These are phyloP conservation scores for Arnoldichthys spilopterus DNA, from an alignment of 2,797 vertebrate genomes.

Conservation along the genomic window DNA sequence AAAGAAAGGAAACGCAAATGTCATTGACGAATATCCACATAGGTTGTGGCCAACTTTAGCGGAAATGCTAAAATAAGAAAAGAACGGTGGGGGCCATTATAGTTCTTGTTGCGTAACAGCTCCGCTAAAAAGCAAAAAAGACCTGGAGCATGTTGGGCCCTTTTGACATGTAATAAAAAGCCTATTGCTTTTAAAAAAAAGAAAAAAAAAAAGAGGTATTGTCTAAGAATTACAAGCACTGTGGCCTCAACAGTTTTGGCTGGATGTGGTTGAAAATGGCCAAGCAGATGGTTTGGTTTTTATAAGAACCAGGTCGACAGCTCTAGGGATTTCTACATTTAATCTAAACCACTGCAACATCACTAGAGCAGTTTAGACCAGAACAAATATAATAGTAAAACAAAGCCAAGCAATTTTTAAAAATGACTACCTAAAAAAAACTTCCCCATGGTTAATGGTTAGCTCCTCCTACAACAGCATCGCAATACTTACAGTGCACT, in stretches of 20 bases:
- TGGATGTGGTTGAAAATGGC: background rate
- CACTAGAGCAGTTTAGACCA: no score
- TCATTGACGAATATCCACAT: constrained; percentile 6
- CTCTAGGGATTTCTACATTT: background rate
- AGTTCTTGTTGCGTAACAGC: background rate
- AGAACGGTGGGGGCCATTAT: background rate
- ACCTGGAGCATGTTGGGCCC: background rate
- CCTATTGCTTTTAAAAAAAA: background rate
- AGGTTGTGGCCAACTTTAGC: no score
- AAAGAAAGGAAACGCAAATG: background rate
- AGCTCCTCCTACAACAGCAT: no score
- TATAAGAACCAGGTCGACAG: background rate
- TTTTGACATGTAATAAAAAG: background rate
- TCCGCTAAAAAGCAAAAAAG: background rate
- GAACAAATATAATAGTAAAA: no score
- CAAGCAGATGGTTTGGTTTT: background rate
- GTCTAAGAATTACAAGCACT: background rate
- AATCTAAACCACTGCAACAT: no score
- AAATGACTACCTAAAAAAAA: no score
- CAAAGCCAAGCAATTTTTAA: no score
- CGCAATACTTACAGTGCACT: no score
- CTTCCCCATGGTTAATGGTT: no score
- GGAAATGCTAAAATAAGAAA: constrained; percentile 15
- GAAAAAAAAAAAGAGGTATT: background rate
- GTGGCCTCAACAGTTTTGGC: background rate